Conservation (phyloP, 2,888 invertebrate species). For the Scaptomyza parva region DNA sequence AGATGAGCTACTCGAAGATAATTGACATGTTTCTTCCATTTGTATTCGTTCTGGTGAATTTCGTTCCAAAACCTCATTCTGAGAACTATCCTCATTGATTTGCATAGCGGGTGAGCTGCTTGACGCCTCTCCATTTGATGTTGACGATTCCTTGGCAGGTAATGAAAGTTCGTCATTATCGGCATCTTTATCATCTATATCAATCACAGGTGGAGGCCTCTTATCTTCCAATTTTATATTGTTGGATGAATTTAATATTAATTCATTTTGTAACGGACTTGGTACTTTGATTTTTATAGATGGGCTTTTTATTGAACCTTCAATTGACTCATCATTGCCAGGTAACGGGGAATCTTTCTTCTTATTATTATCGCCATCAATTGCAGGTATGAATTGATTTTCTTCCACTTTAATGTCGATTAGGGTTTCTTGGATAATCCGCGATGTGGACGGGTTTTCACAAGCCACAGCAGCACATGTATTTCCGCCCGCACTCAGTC, state of each 20-base stretch:
- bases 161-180: neutral
- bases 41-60: neutral
- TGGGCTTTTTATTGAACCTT: neutral
- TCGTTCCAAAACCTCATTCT: neutral
- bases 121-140: constrained; percentile 8
- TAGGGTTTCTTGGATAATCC: neutral
- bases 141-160: neutral
- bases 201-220: neutral
- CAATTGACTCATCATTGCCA: neutral
- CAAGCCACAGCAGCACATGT: neutral
- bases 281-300: constrained; percentile 1
- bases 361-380: neutral
- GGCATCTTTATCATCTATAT: constrained; percentile 1
- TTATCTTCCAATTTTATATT: constrained; percentile 8
- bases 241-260: neutral
- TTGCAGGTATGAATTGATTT: neutral
- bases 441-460: constrained; percentile 29
- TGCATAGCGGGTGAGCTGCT: neutral
- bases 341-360: neutral
- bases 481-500: neutral
- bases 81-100: neutral
- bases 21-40: neutral
- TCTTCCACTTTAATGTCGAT: constrained; percentile 4
- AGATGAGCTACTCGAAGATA: constrained; percentile 1
- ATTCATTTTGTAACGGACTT: neutral